These are phyloP conservation scores for human (Homo sapiens) DNA, from an alignment of 2,113 vertebrate species.

Conservation along the genomic window DNA sequence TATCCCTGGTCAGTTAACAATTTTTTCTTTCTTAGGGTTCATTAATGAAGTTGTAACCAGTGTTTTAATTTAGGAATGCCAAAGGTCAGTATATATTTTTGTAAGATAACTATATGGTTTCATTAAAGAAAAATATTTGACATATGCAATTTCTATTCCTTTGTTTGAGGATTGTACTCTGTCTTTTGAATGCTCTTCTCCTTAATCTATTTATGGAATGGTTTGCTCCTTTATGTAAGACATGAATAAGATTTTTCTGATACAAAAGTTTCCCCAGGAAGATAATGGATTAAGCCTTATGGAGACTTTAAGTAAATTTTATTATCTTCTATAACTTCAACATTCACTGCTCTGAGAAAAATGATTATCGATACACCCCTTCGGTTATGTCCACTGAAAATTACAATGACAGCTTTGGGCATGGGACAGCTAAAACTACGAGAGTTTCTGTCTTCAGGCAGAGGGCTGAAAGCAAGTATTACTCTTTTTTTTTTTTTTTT, in stretches of 20 bases:
- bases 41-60: background rate
- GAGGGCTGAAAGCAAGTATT: background rate
- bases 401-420: background rate
- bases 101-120: background rate
- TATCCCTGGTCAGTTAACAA: background rate
- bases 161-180: background rate
- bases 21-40: background rate
- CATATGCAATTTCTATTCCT: background rate
- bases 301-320: constrained; percentile 19
- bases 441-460: background rate
- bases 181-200: background rate
- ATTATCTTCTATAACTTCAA: background rate
- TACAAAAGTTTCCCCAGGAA: constrained; percentile 8
- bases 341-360: constrained; percentile 22
- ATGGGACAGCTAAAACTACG: background rate
- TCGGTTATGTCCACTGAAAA: background rate
- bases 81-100: background rate
- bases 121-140: background rate
- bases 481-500: background rate
- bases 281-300: constrained; percentile 12
- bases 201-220: background rate
- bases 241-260: constrained; percentile 17
- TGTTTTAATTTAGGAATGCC: background rate
- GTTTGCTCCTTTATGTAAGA: constrained; percentile 30
- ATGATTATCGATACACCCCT: background rate